Evolutionary conservation across 2,797 vertebrate species (phyloP).

Genomic region (Pseudotriccus pelzelni): DNA sequence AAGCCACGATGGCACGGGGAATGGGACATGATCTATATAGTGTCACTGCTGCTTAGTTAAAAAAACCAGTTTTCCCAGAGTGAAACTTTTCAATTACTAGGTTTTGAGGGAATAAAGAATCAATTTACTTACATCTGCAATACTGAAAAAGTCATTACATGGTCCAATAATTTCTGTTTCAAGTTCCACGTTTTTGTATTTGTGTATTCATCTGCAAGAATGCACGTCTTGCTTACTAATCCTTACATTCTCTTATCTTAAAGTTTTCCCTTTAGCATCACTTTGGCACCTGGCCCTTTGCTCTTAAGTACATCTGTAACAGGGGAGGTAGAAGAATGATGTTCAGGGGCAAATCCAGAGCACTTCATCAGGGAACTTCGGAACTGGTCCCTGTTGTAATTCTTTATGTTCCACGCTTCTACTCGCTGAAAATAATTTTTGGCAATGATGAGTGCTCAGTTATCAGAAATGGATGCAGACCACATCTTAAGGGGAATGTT

Average conservation of each 20-base stretch:
- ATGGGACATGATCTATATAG: not conserved
- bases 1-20: not conserved
- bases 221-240: not conserved
- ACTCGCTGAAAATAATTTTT: not conserved
- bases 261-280: not conserved
- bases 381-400: not conserved
- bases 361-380: not conserved
- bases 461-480: not conserved
- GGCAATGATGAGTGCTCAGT: not conserved
- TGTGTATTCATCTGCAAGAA: not conserved
- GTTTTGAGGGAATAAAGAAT: not conserved
- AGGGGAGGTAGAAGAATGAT: not conserved
- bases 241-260: not conserved
- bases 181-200: not conserved
- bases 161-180: not conserved
- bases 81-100: not conserved
- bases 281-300: not conserved
- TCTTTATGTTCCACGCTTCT: not conserved
- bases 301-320: not conserved
- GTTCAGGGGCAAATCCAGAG: not conserved
- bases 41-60: not conserved
- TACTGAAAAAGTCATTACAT: not conserved
- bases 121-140: not conserved
- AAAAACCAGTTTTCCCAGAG: not conserved
- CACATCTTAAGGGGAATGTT: not conserved